These are phyloP conservation scores for Scophthalmus maximus DNA, from an alignment of 2,113 vertebrate species.

Conservation along the genomic window DNA sequence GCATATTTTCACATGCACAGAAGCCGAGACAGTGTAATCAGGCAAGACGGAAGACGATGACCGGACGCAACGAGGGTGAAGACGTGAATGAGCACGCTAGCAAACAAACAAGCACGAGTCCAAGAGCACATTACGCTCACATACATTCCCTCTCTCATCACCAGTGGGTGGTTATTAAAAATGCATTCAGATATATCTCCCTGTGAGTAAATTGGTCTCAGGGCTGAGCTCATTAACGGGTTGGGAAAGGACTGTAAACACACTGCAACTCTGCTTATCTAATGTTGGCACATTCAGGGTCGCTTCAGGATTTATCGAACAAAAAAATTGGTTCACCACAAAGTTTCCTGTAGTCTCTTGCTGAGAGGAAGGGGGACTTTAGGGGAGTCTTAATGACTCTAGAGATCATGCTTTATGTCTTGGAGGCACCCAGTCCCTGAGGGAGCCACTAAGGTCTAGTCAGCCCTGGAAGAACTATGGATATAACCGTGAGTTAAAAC, in stretches of 20 bases:
- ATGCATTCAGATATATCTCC: constrained; percentile 80
- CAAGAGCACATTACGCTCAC: constrained; percentile 59
- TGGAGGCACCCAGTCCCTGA: constrained; percentile 50
- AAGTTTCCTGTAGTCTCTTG: constrained; percentile 48
- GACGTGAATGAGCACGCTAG: constrained; percentile 50
- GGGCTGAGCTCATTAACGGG: constrained; percentile 80
- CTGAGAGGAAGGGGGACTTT: constrained; percentile 30
- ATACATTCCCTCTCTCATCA: constrained; percentile 74
- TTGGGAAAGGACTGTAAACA: constrained; percentile 78
- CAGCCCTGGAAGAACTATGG: constrained; percentile 43
- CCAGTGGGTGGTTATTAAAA: constrained; percentile 82
- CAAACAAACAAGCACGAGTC: constrained; percentile 77
- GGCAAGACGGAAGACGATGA: constrained; percentile 68
- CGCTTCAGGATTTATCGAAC: constrained; percentile 63
- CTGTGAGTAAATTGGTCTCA: constrained; percentile 80
- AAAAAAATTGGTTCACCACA: constrained; percentile 54
- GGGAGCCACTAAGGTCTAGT: constrained; percentile 59
- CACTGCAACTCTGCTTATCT: constrained; percentile 70
- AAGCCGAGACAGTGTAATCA: constrained; percentile 50
- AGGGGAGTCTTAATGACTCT: constrained; percentile 51
- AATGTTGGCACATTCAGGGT: constrained; percentile 63
- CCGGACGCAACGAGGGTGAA: constrained; percentile 48
- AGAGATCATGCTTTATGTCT: constrained; percentile 57
- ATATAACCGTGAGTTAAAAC: constrained; percentile 50
- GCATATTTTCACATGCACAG: constrained; percentile 56